phyloP scores from a whole-genome alignment of 2,797 vertebrate species.

The Manis javanica region DNA sequence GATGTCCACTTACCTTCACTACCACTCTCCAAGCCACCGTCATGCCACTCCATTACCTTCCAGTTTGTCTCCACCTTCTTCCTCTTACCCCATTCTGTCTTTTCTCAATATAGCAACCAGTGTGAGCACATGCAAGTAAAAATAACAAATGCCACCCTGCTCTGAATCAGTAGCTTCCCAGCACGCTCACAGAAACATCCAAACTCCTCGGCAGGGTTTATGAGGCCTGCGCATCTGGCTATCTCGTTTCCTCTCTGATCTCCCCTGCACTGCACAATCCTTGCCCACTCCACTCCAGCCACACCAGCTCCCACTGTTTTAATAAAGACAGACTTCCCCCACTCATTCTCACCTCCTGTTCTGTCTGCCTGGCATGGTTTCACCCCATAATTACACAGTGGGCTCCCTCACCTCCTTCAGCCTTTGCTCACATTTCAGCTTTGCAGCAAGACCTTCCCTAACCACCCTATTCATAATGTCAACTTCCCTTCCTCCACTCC shows the following conservation, averaged over 20 bases:
- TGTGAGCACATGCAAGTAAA: not conserved
- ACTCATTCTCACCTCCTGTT: not conserved
- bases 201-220: not conserved
- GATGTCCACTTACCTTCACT: not conserved
- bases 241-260: not conserved
- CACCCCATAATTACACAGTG: not conserved
- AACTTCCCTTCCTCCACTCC: not conserved
- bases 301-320: not conserved
- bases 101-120: not conserved
- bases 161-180: not conserved
- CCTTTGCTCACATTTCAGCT: not conserved
- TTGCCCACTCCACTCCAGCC: not conserved
- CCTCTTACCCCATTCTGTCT: not conserved
- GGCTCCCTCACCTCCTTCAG: not conserved
- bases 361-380: not conserved
- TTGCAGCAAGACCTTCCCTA: not conserved
- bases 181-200: not conserved
- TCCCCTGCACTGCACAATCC: not conserved
- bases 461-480: not conserved
- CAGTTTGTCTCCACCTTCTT: not conserved
- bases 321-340: no score
- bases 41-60: not conserved
- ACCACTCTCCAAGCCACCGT: not conserved
- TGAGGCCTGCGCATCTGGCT: not conserved
- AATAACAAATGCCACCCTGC: not conserved